Evolutionary conservation across 2,797 vertebrate species (phyloP).

Genomic region (Chelidonichthys spinosus): DNA sequence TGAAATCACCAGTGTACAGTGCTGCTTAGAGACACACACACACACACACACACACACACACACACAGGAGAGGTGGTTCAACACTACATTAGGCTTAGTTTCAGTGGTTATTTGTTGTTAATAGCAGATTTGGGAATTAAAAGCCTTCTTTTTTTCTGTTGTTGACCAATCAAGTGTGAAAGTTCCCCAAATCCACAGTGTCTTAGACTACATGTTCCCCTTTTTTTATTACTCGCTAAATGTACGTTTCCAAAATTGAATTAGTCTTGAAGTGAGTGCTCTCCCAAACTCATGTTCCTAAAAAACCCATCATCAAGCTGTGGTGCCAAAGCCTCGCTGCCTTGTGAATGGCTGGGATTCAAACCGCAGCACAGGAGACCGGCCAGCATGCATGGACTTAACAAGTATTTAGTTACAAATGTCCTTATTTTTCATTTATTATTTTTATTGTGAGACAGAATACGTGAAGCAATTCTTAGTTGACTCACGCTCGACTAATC

Average conservation of each 20-base stretch:
- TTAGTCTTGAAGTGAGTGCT: background rate
- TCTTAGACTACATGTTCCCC: background rate
- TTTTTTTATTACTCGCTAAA: constrained; percentile 11
- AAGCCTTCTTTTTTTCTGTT: background rate
- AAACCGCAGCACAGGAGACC: background rate
- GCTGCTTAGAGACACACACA: constrained; percentile 8
- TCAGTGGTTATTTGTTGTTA: constrained; percentile 15
- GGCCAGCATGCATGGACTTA: no score
- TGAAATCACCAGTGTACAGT: constrained; percentile 78
- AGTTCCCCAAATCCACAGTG: constrained; percentile 5
- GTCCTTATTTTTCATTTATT: no score
- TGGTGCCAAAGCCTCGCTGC: background rate
- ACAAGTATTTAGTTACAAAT: no score
- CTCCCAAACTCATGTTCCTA: background rate
- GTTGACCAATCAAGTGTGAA: constrained; percentile 6
- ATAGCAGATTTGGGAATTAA: constrained; percentile 13
- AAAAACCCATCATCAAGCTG: background rate
- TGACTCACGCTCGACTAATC: no score
- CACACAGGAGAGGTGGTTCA: background rate
- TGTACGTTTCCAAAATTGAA: background rate
- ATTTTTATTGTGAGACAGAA: no score
- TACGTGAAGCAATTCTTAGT: no score
- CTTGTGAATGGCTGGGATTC: background rate
- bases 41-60: background rate
- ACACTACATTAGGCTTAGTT: background rate